Percentiles rank a stretch among this genome's conserved stretches.
These are phyloP conservation scores for Lepilemur ruficaudatus DNA, from an alignment of 2,797 vertebrate genomes.

Conservation along the genomic window DNA sequence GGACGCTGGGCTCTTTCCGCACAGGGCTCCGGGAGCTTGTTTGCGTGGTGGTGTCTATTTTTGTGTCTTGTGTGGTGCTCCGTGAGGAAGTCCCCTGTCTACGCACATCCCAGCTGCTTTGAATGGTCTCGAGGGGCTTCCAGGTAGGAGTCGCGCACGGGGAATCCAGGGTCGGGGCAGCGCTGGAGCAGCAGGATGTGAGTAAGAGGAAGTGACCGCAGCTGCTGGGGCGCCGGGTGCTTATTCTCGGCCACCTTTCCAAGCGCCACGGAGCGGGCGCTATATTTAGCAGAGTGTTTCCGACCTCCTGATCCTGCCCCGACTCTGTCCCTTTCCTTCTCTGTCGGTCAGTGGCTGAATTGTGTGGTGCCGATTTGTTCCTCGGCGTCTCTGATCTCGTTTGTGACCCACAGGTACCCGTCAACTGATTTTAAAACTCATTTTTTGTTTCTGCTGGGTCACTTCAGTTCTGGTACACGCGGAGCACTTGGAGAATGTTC, in stretches of 20 bases:
- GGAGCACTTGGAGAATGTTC: conserved; percentile 51
- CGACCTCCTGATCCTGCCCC: neutral
- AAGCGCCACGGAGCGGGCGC: conserved; percentile 58
- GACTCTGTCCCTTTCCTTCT: neutral
- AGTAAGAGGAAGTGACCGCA: conserved; percentile 85
- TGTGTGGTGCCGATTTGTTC: neutral
- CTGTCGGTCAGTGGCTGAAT: conserved; percentile 53
- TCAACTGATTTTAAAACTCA: neutral
- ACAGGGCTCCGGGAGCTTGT: neutral
- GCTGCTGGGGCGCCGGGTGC: conserved; percentile 67
- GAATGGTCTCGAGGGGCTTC: conserved; percentile 62
- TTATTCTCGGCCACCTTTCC: conserved; percentile 71
- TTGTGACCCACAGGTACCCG: neutral
- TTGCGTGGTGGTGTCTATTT: neutral
- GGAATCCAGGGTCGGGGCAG: conserved; percentile 52
- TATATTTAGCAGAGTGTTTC: conserved; percentile 80
- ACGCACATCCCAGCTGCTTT: conserved; percentile 33
- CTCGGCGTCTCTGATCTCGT: conserved; percentile 60
- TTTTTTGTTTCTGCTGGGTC: neutral
- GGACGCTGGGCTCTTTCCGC: neutral
- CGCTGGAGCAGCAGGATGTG: conserved; percentile 82
- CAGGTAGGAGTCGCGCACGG: conserved; percentile 36
- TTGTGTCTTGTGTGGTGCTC: neutral
- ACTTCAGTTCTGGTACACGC: conserved; percentile 34
- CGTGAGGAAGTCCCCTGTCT: conserved; percentile 57